A percentile compares a stretch with the other conserved stretches of the same genome.
phyloP scores from a whole-genome alignment of 2,797 vertebrate genomes.

The Pseudopleuronectes americanus region DNA sequence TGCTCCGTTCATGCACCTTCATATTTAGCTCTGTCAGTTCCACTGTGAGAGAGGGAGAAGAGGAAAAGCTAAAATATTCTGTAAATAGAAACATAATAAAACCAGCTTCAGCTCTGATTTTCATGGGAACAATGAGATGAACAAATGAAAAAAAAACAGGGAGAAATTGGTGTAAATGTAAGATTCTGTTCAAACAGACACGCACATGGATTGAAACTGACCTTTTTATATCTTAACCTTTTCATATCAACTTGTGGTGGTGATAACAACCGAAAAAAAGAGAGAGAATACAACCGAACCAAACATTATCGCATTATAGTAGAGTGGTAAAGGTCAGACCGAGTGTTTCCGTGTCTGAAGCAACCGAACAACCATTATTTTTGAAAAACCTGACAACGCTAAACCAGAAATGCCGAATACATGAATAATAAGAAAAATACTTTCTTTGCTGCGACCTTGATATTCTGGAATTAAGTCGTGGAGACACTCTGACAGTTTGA shows the following conservation, averaged over 20 bases:
- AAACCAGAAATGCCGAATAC: conserved; percentile 41
- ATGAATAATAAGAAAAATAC: conserved; percentile 37
- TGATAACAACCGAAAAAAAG: not conserved
- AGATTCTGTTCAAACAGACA: too few species aligned
- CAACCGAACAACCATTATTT: conserved; percentile 5
- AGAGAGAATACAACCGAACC: not conserved
- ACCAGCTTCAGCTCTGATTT: not conserved
- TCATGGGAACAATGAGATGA: not conserved
- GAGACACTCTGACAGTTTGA: conserved; percentile 55
- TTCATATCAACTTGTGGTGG: too few species aligned
- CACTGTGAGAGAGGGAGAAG: not conserved
- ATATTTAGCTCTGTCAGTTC: not conserved
- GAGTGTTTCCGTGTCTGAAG: conserved; percentile 8
- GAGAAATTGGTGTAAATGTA: too few species aligned
- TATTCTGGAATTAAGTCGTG: conserved; percentile 40
- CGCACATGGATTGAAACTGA: not conserved
- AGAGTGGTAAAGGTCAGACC: conserved; percentile 21
- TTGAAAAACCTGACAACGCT: conserved; percentile 20
- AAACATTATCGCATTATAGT: too few species aligned
- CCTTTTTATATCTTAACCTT: not conserved
- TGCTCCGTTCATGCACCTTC: not conserved
- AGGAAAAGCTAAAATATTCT: not conserved
- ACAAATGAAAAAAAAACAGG: too few species aligned
- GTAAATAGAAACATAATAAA: too few species aligned
- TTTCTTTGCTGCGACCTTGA: conserved; percentile 63